Evolutionary conservation across 2,888 invertebrate species (phyloP).

Genomic region (Cryptocephalus primarius): DNA sequence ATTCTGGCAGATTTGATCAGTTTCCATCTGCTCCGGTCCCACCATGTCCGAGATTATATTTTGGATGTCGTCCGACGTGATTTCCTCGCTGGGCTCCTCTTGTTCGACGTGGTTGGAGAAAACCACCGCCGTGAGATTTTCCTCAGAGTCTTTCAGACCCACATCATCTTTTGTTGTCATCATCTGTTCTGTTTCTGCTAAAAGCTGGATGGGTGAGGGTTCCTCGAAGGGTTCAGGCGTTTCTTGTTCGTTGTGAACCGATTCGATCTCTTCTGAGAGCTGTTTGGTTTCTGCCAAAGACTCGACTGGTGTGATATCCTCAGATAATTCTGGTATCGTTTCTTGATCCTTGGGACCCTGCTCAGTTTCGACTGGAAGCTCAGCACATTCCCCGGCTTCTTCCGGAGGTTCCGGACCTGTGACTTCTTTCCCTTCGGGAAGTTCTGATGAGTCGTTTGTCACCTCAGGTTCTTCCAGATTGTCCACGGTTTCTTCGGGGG

Average conservation of each 20-base stretch:
- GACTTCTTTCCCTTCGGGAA: background rate
- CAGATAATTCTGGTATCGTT: too few relatives aligned
- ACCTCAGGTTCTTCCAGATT: conserved; percentile 2
- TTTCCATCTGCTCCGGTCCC: background rate
- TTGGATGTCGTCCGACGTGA: conserved; percentile 13
- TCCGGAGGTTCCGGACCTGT: background rate
- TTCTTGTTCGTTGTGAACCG: too few relatives aligned
- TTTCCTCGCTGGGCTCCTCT: conserved; percentile 1
- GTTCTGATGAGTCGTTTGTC: background rate
- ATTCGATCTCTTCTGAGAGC: too few relatives aligned
- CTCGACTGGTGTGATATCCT: too few relatives aligned
- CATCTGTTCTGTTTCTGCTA: background rate
- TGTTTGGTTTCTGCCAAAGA: too few relatives aligned
- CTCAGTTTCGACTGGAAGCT: too few relatives aligned
- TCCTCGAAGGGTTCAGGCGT: too few relatives aligned
- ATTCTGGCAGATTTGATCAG: background rate
- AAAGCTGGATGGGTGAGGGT: too few relatives aligned
- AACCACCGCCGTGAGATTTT: background rate
- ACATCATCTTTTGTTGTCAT: conserved; percentile 1
- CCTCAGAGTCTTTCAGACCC: conserved; percentile 1
- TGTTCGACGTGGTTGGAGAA: background rate
- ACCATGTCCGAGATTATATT: conserved; percentile 11
- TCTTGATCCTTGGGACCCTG: too few relatives aligned
- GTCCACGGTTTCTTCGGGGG: conserved; percentile 1
- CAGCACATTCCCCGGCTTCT: background rate